Evolutionary conservation across 2,888 invertebrate genomes (phyloP).

Genomic region (Lepidochitona cinerea): DNA sequence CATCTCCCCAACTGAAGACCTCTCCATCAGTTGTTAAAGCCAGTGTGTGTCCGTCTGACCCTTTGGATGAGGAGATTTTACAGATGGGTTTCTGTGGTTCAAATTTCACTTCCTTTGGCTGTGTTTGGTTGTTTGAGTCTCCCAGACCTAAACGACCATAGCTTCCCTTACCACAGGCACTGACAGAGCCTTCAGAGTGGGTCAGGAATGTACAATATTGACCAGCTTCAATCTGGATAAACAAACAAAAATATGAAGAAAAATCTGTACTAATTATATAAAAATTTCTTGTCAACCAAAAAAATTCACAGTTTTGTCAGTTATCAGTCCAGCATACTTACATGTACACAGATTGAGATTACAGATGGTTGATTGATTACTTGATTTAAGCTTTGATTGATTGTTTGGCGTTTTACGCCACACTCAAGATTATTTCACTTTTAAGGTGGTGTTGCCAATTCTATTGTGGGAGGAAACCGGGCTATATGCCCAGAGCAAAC

Average conservation of each 20-base stretch:
- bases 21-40: constrained; percentile 78
- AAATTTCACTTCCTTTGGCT: constrained; percentile 75
- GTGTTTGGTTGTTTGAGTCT: constrained; percentile 76
- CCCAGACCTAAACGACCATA: constrained; percentile 78
- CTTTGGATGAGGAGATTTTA: constrained; percentile 77
- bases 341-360: too few relatives aligned
- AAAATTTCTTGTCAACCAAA: too few relatives aligned
- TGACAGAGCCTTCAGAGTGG: constrained; percentile 75
- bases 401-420: too few relatives aligned
- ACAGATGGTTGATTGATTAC: too few relatives aligned
- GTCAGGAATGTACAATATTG: constrained; percentile 79
- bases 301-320: too few relatives aligned
- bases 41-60: constrained; percentile 78
- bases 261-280: too few relatives aligned
- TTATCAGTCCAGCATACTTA: neutral
- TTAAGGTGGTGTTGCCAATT: too few relatives aligned
- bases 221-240: constrained; percentile 76
- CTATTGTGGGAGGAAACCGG: too few relatives aligned
- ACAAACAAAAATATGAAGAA: neutral
- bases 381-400: too few relatives aligned
- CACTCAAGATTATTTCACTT: too few relatives aligned
- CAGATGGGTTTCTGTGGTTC: constrained; percentile 70
- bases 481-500: too few relatives aligned
- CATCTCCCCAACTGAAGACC: constrained; percentile 80
- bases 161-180: constrained; percentile 78